phyloP scores from a whole-genome alignment of 2,113 vertebrate species.

The Amphiprion percula region DNA sequence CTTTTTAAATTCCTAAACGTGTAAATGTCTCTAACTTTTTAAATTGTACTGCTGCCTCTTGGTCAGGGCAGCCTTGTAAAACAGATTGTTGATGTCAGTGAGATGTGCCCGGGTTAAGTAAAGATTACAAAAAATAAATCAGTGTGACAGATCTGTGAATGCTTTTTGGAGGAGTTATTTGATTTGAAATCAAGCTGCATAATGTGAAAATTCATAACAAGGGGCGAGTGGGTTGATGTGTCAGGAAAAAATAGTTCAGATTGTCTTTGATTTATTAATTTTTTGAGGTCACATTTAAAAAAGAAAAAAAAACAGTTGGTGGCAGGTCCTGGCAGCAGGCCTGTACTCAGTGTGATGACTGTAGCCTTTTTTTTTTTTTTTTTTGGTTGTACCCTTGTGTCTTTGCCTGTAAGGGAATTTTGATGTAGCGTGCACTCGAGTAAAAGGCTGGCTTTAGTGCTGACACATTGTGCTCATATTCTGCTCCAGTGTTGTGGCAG shows the following conservation, averaged over 20 bases:
- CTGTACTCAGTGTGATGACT: neutral
- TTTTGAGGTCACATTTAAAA: neutral
- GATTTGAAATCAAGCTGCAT: neutral
- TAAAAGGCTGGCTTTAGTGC: neutral
- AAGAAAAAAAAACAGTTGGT: no score
- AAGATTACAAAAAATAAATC: no score
- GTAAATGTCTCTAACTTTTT: no score
- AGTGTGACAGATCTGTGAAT: neutral
- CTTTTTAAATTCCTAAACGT: no score
- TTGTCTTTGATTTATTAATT: neutral
- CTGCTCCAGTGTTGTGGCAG: slow-evolving; percentile 18
- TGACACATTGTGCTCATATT: slow-evolving; percentile 16
- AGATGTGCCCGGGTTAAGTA: no score
- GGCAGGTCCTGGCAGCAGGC: neutral
- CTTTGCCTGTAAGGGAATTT: neutral
- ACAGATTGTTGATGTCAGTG: no score
- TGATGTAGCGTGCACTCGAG: neutral
- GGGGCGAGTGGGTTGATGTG: neutral
- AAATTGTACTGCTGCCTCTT: no score
- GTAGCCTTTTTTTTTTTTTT: neutral
- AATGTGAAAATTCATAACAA: neutral
- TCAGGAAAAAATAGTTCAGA: neutral
- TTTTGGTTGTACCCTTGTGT: neutral
- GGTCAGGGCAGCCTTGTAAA: no score
- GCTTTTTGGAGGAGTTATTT: neutral